phyloP scores from a whole-genome alignment of 2,888 invertebrate species.

The Lasius fuliginosus region DNA sequence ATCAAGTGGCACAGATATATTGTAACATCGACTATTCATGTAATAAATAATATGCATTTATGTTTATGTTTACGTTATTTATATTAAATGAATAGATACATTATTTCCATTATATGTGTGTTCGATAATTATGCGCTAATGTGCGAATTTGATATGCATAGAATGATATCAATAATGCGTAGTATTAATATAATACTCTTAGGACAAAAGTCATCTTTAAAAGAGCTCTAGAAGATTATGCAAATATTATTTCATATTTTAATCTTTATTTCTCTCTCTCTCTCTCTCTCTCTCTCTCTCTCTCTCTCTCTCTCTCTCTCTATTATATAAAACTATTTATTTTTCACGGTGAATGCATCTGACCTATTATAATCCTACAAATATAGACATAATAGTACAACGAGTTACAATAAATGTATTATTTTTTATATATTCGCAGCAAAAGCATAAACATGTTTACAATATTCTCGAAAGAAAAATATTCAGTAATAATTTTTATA shows the following conservation, averaged over 20 bases:
- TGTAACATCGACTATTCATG: background rate
- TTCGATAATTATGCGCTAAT: background rate
- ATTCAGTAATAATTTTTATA: background rate
- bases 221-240: background rate
- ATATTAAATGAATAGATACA: background rate
- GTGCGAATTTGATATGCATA: background rate
- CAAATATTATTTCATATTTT: background rate
- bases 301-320: background rate
- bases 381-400: background rate
- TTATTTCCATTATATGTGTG: background rate
- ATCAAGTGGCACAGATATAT: background rate
- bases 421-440: background rate
- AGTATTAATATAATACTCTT: background rate
- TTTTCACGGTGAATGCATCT: background rate
- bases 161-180: background rate
- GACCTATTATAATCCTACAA: slow-evolving; percentile 7
- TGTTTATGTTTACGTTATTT: slow-evolving; percentile 10
- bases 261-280: background rate
- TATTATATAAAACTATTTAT: slow-evolving; percentile 7
- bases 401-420: background rate
- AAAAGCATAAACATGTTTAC: background rate
- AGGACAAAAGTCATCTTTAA: background rate
- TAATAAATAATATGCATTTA: background rate
- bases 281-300: background rate
- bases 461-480: background rate